phyloP scores from a whole-genome alignment of 2,888 invertebrate species.

The Choristoneura rosaceana region DNA sequence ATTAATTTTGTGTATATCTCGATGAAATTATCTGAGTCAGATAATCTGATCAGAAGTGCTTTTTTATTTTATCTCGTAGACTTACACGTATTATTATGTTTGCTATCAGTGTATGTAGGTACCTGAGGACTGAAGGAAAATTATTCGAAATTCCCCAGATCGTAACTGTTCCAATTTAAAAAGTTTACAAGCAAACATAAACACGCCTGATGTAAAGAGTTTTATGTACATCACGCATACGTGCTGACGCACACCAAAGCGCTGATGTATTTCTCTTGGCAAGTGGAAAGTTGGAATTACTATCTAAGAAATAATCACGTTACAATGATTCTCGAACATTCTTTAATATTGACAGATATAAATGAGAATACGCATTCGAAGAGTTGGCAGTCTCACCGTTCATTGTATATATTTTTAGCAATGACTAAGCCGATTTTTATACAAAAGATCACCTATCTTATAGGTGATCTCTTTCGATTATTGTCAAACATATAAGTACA shows the following conservation, averaged over 20 bases:
- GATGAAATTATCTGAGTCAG: slow-evolving; percentile 8
- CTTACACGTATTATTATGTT: slow-evolving; percentile 13
- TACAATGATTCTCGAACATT: slow-evolving; percentile 36
- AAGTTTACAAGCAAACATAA: slow-evolving; percentile 46
- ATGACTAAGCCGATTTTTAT: background rate
- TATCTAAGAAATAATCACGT: slow-evolving; percentile 36
- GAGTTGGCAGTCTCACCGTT: slow-evolving; percentile 38
- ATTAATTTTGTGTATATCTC: slow-evolving; percentile 8
- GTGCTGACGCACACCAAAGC: slow-evolving; percentile 52
- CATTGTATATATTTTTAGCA: slow-evolving; percentile 26
- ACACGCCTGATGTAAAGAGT: slow-evolving; percentile 41
- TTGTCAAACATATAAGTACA: background rate
- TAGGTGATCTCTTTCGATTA: background rate
- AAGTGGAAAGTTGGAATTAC: slow-evolving; percentile 39
- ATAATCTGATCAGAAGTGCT: slow-evolving; percentile 8
- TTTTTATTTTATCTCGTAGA: slow-evolving; percentile 12
- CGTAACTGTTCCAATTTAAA: slow-evolving; percentile 37
- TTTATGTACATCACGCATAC: slow-evolving; percentile 49
- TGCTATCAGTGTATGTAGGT: background rate
- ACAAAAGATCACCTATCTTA: slow-evolving; percentile 12
- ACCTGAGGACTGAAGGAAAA: background rate
- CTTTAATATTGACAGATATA: slow-evolving; percentile 42
- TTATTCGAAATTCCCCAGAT: slow-evolving; percentile 20
- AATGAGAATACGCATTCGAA: slow-evolving; percentile 26
- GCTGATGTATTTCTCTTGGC: slow-evolving; percentile 46